These are phyloP conservation scores for Brachirus orientalis DNA, from an alignment of 2,113 vertebrate genomes.

Conservation along the genomic window DNA sequence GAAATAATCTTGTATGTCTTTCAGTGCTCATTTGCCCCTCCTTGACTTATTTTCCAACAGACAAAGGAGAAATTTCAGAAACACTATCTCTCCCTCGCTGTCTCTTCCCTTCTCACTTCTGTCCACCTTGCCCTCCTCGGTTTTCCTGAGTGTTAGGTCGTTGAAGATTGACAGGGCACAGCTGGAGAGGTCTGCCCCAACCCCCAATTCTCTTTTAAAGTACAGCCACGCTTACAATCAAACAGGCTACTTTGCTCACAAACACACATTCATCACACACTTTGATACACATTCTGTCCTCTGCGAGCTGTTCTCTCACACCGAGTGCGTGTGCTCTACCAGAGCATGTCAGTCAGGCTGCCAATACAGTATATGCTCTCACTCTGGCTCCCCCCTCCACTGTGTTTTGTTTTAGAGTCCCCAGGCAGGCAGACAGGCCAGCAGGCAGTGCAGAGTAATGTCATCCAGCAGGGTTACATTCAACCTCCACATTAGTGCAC, in stretches of 20 bases:
- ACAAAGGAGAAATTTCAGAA: slow-evolving; percentile 61
- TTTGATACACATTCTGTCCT: slow-evolving; percentile 61
- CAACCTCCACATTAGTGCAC: slow-evolving; percentile 70
- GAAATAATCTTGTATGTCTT: slow-evolving; percentile 53
- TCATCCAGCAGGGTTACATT: slow-evolving; percentile 76
- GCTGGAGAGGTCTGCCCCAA: slow-evolving; percentile 69
- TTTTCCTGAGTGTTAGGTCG: slow-evolving; percentile 71
- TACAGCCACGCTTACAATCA: slow-evolving; percentile 9
- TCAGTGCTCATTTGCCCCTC: slow-evolving; percentile 61
- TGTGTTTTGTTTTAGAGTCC: slow-evolving; percentile 78
- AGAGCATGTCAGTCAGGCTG: slow-evolving; percentile 71
- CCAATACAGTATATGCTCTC: slow-evolving; percentile 64
- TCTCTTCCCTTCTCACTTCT: slow-evolving; percentile 38
- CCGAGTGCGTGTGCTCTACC: slow-evolving; percentile 33
- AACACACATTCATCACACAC: slow-evolving; percentile 43
- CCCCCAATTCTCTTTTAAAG: slow-evolving; percentile 15
- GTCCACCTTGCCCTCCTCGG: slow-evolving; percentile 68
- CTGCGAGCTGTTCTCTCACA: background rate
- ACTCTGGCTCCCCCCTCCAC: slow-evolving; percentile 47
- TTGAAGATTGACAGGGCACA: slow-evolving; percentile 80
- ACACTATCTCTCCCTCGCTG: slow-evolving; percentile 44
- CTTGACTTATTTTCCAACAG: slow-evolving; percentile 68
- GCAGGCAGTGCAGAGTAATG: slow-evolving; percentile 74
- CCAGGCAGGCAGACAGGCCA: slow-evolving; percentile 72
- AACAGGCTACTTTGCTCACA: slow-evolving; percentile 24